These are phyloP conservation scores for Alloscopus bannaensis DNA, from an alignment of 2,888 invertebrate species.

Conservation along the genomic window DNA sequence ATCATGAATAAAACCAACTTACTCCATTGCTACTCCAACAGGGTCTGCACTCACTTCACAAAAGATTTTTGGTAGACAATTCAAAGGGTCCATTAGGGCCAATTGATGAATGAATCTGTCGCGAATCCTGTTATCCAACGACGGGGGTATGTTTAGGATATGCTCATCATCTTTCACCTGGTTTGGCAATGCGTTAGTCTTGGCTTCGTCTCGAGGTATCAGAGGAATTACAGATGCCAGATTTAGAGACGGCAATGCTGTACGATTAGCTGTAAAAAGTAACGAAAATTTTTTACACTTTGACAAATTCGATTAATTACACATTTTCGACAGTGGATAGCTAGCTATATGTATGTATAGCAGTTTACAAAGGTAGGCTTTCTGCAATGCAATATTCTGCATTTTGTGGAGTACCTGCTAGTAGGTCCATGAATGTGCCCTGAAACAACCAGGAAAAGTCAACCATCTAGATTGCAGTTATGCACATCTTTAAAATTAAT, in stretches of 20 bases:
- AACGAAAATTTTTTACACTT: no score
- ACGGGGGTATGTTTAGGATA: constrained; percentile 35
- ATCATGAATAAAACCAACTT: constrained; percentile 5
- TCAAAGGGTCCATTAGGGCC: constrained; percentile 64
- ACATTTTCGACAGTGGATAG: no score
- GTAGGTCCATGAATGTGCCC: constrained; percentile 11
- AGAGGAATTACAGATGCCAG: neutral
- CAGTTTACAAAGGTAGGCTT: no score
- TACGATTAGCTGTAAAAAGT: constrained; percentile 19
- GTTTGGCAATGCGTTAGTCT: neutral
- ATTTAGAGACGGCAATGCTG: constrained; percentile 10
- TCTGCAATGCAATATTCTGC: no score
- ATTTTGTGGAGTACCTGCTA: constrained; percentile 15
- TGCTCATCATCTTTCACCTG: neutral
- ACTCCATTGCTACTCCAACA: constrained; percentile 19
- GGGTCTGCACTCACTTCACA: constrained; percentile 66
- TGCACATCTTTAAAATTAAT: neutral
- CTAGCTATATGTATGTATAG: no score
- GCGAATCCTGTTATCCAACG: constrained; percentile 55
- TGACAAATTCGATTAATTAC: no score
- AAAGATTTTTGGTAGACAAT: constrained; percentile 67
- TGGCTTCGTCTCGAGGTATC: neutral
- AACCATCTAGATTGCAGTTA: neutral
- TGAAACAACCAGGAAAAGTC: constrained; percentile 1
- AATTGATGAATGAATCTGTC: constrained; percentile 60